Evolutionary conservation across 2,797 vertebrate genomes (phyloP), one percentile per base, ranked within the genome.

Genomic region (Macroramphosus scolopax): DNA sequence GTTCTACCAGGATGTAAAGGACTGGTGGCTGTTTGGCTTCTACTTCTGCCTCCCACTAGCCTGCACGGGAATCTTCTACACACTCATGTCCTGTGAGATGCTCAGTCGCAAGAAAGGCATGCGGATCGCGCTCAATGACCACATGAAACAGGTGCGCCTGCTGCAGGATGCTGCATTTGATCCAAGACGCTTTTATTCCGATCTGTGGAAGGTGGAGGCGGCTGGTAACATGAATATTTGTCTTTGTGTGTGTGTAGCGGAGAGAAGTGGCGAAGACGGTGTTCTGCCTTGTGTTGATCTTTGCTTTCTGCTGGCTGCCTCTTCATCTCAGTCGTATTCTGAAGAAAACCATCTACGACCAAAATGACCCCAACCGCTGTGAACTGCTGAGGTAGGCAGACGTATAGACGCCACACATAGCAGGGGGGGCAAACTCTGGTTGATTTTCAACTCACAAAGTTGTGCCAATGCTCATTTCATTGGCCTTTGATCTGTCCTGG

Each of bases 1-100:
- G 93, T 90, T 93, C 74, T 95, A 95, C 68, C 86, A 83, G 26
- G 80, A 92, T 0, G 86, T 83, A 33, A 95, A 95, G 63, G 92
- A 93, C 67, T 95, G 93, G 93, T 95, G 93, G 93, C 84, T 95
- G 8, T 94, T 95, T 1, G 92, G 92, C 29, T 94, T 95, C 78
- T 95, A 95, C 44, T 95, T 95, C 86, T 94, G 92, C 81, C 77
- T 94, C 35, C 93, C 93, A 1, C 55, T 94, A 85, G 90, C 89
- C 38, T 94, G 93, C 79, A 95, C 93, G 0, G 92, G 89, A 7
- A 55, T 94, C 85, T 95, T 95, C 84, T 95, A 95, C 77, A 92
- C 90, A 0, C 89, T 95, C 61, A 95, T 95, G 93, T 92, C 93
- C 2, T 92, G 93, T 0, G 93, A 94, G 85, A 95, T 95, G 93